Conservation (phyloP, 2,888 invertebrate genomes). For the Seira sanloemensis region DNA sequence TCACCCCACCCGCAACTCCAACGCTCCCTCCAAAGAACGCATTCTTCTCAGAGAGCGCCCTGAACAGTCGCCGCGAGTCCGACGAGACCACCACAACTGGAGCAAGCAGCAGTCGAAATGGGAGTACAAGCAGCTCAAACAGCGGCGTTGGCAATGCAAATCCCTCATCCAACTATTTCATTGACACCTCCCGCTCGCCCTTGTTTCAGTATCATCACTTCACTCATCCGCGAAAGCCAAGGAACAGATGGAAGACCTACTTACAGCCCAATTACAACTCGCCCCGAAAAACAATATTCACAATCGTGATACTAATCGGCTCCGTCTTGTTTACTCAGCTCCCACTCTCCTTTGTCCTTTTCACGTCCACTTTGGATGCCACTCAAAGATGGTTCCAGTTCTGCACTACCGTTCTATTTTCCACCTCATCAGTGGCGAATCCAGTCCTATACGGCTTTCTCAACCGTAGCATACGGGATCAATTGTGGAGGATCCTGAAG, state of each 20-base stretch:
- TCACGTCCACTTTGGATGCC: slow-evolving; percentile 58
- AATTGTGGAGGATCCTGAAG: slow-evolving; percentile 66
- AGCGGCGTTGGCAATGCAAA: slow-evolving; percentile 8
- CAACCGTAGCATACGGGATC: slow-evolving; percentile 71
- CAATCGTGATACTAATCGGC: slow-evolving; percentile 71
- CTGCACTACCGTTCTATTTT: slow-evolving; percentile 66
- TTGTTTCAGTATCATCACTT: slow-evolving; percentile 51
- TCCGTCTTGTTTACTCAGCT: slow-evolving; percentile 70
- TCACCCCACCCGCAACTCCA: slow-evolving; percentile 60
- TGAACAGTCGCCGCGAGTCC: slow-evolving; percentile 43
- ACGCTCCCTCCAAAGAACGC: slow-evolving; percentile 57
- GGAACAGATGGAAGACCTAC: slow-evolving; percentile 69
- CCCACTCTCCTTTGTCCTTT: slow-evolving; percentile 67
- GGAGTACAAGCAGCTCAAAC: slow-evolving; percentile 37
- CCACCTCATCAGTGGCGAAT: slow-evolving; percentile 68
- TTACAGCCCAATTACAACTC: slow-evolving; percentile 70
- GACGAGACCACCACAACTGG: slow-evolving; percentile 44
- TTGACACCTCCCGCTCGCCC: slow-evolving; percentile 48
- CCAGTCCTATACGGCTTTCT: slow-evolving; percentile 73
- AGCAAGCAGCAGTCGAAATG: slow-evolving; percentile 34
- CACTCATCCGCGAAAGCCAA: slow-evolving; percentile 30
- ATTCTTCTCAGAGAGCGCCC: slow-evolving; percentile 53
- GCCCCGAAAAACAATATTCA: slow-evolving; percentile 71
- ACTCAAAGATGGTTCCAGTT: slow-evolving; percentile 64
- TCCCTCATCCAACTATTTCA: slow-evolving; percentile 40